Evolutionary conservation across 2,797 vertebrate species (phyloP).

Genomic region (Iguana delicatissima): DNA sequence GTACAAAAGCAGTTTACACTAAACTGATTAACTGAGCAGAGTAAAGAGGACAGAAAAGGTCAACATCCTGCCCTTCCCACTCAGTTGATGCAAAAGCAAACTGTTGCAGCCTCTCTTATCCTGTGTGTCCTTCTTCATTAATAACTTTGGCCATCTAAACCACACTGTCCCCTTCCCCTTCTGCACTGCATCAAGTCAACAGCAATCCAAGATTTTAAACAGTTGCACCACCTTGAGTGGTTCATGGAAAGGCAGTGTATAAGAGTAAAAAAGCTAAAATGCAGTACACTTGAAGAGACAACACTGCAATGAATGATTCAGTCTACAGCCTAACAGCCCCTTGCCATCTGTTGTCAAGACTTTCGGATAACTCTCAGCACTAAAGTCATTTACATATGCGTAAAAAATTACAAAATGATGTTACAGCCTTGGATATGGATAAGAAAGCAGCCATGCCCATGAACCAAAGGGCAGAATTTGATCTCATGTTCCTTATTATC

Average conservation of each 20-base stretch:
- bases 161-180: no score
- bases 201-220: not conserved
- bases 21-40: no score
- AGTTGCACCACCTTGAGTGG: not conserved
- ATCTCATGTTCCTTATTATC: not conserved
- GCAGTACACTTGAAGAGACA: not conserved
- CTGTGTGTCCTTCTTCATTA: no score
- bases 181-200: no score
- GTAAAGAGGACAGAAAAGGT: no score
- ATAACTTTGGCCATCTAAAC: no score
- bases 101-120: no score
- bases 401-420: not conserved
- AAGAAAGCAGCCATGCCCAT: not conserved
- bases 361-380: not conserved
- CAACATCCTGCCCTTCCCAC: no score
- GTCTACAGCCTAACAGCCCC: not conserved
- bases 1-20: no score
- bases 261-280: not conserved
- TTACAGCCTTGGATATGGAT: not conserved
- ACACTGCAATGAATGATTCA: not conserved
- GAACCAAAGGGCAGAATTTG: conserved; percentile 56
- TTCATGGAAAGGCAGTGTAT: not conserved
- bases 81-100: no score
- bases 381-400: not conserved
- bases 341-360: not conserved